These are phyloP conservation scores for Chaetops frenatus DNA, from an alignment of 2,113 vertebrate genomes.

Conservation along the genomic window DNA sequence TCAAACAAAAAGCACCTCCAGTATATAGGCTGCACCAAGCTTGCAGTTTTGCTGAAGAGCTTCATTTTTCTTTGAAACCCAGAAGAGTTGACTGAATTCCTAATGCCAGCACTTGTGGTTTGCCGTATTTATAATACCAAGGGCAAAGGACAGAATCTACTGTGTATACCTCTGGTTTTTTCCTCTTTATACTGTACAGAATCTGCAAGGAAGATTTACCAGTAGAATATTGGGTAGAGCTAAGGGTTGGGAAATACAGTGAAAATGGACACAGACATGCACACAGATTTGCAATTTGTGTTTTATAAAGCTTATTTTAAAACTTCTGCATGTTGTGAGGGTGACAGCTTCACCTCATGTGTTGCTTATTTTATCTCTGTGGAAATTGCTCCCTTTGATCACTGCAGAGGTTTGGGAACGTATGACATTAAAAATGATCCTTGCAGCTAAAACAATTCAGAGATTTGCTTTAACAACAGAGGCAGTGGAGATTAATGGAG, in stretches of 20 bases:
- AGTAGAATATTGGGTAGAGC: slow-evolving; percentile 17
- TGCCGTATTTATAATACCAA: slow-evolving; percentile 70
- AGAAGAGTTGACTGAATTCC: slow-evolving; percentile 57
- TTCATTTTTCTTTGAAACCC: slow-evolving; percentile 59
- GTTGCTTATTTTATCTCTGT: slow-evolving; percentile 56
- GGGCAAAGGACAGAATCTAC: slow-evolving; percentile 58
- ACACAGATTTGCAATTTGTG: slow-evolving; percentile 22
- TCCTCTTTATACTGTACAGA: slow-evolving; percentile 68
- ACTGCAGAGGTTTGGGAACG: slow-evolving; percentile 51
- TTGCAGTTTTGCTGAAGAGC: slow-evolving; percentile 58
- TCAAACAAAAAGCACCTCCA: slow-evolving; percentile 24
- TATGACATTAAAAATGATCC: slow-evolving; percentile 52
- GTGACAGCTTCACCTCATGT: slow-evolving; percentile 47
- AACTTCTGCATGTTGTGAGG: slow-evolving; percentile 47
- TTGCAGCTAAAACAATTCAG: slow-evolving; percentile 45
- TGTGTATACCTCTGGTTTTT: slow-evolving; percentile 71
- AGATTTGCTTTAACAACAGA: slow-evolving; percentile 21
- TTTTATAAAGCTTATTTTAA: slow-evolving; percentile 58
- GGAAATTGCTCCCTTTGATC: slow-evolving; percentile 57
- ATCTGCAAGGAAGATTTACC: slow-evolving; percentile 54
- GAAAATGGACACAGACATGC: slow-evolving; percentile 12
- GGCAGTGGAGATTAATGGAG: not conserved
- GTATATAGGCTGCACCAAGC: slow-evolving; percentile 28
- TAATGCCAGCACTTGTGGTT: slow-evolving; percentile 67
- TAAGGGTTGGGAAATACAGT: slow-evolving; percentile 29